Conservation (phyloP, 2,113 vertebrate species). For the Pipa parva region DNA sequence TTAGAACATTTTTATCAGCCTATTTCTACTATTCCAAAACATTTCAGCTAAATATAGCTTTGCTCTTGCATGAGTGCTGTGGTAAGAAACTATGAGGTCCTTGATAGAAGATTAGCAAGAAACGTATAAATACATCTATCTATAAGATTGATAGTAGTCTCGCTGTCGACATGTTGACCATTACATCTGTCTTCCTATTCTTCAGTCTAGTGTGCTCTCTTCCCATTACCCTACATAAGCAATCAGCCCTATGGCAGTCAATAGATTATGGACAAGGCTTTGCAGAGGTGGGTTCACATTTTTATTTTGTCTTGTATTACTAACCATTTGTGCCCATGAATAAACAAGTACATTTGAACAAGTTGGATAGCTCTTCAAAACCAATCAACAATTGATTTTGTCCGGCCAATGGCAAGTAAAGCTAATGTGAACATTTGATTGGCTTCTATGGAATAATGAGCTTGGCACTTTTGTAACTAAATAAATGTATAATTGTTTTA, state of each 20-base stretch:
- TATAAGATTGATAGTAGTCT: no score
- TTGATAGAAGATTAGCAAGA: no score
- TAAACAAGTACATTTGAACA: no score
- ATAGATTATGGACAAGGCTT: neutral
- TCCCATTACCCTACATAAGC: neutral
- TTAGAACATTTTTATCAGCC: neutral
- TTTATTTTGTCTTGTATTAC: neutral
- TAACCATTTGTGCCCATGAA: neutral
- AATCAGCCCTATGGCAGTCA: neutral
- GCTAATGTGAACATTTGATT: no score
- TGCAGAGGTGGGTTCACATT: slow-evolving; percentile 2
- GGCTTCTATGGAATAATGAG: no score
- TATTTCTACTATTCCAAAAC: neutral
- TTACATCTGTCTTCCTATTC: neutral
- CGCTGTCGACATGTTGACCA: neutral
- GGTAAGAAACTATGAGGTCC: neutral
- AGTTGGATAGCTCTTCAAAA: no score
- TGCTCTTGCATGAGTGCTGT: neutral
- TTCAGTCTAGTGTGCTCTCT: neutral
- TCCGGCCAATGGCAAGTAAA: no score
- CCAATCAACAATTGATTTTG: no score
- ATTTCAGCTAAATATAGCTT: neutral
- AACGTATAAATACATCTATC: neutral
- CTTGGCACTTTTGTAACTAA: no score
- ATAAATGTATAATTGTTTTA: neutral